phyloP scores from a whole-genome alignment of 2,888 invertebrate species.

The Drosophila atroscutellata region DNA sequence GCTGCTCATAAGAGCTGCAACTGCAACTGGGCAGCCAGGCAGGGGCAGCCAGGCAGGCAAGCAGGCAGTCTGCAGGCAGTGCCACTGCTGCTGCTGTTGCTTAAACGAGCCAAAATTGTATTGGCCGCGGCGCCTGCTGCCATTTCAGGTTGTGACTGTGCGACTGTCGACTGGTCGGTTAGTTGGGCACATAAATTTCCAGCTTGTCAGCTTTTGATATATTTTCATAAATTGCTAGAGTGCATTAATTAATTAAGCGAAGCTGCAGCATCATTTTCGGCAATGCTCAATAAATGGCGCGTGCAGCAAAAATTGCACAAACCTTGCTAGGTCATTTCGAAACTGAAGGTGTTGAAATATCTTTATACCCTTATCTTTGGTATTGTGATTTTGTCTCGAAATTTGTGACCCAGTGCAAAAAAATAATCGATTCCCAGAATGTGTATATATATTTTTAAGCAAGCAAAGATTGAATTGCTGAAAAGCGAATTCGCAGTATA shows the following conservation, averaged over 20 bases:
- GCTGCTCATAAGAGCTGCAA: constrained; percentile 74
- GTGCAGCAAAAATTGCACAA: constrained; percentile 8
- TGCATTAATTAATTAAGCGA: constrained; percentile 85
- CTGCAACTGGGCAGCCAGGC: constrained; percentile 42
- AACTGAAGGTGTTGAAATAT: not conserved
- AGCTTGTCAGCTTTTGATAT: constrained; percentile 85
- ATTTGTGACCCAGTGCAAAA: not conserved
- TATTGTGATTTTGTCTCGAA: not conserved
- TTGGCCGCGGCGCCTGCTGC: constrained; percentile 79
- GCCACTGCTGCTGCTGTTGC: constrained; percentile 60
- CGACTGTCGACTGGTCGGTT: constrained; percentile 39
- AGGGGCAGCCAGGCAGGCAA: constrained; percentile 1
- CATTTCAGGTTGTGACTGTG: constrained; percentile 53
- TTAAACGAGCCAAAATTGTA: constrained; percentile 73
- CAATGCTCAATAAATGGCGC: constrained; percentile 23
- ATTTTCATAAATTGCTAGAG: constrained; percentile 85
- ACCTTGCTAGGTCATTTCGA: not conserved
- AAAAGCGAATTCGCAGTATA: too few relatives aligned
- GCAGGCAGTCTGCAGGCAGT: constrained; percentile 17
- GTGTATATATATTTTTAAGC: not conserved
- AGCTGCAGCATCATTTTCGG: constrained; percentile 53
- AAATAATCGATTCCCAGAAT: not conserved
- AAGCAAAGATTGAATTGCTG: not conserved
- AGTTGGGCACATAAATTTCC: constrained; percentile 84
- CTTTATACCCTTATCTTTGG: not conserved